Base-by-base conservation (phyloP, 2,797 vertebrate genomes). In the Poeciliopsis gracilis region DNA sequence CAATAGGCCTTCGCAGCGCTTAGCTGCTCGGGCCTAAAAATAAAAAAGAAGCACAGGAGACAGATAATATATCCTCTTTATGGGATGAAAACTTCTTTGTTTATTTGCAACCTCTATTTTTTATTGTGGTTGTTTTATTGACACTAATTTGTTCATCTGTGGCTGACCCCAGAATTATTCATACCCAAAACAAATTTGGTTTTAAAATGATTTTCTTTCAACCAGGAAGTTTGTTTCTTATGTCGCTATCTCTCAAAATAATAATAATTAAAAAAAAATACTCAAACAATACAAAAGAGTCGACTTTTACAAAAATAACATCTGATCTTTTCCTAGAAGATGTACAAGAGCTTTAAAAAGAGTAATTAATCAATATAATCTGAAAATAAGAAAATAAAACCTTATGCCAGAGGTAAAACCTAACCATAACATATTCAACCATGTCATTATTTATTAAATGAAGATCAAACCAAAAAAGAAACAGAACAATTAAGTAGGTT, bases 61-160 rank as follows among this genome's bases (percentile, higher is more conserved):
- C n/a, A 83, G 45, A 82, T 53, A 63, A 75, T 49, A 70, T n/a
- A 70, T 76, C 45, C 11, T 33, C 59, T 30, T 33, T 61, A 66
- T 73, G 51, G 76, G 38, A 45, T 75, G 57, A 72, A 63, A 82
- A 69, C 41, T 66, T 2, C 45, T 72, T 73, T 78, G 76, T 85
- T 77, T 77, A 75, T 78, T 84, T 77, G 61, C 73, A 63, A 80
- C 75, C 69, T 73, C 71, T 61, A 30, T 25, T 75, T 41, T 72
- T 77, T 74, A 61, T 8, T 51, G 18, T 8, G 49, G 18, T 51
- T 51, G 2, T 23, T 72, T 78, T n/a, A 80, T 25, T 66, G 43
- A 76, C 67, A 75, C 71, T 12, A 41, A 77, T 47, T 53, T 30
- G 51, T 49, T 80, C 13, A 67, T 55, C 77, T n/a, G 72, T 67